Conservation (phyloP, 2,797 vertebrate species). For the Cottoperca gobio region DNA sequence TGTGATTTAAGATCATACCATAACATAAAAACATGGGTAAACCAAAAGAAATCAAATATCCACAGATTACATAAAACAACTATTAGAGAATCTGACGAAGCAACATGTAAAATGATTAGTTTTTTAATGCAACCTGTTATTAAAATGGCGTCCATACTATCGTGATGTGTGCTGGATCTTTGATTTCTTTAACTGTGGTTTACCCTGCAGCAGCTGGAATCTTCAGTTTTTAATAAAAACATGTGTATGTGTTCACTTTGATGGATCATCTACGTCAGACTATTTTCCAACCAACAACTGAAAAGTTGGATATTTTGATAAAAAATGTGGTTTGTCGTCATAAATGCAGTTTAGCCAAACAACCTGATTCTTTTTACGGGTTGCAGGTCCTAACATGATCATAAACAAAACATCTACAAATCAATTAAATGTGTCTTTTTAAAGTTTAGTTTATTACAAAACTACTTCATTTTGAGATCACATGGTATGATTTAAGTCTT, state of each 20-base stretch:
- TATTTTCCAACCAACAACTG: neutral
- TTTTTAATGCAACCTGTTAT: too few relatives aligned
- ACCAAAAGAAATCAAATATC: too few relatives aligned
- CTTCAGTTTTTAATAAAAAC: too few relatives aligned
- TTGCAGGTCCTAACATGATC: neutral
- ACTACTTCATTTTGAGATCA: neutral
- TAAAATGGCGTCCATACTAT: too few relatives aligned
- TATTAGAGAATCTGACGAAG: too few relatives aligned
- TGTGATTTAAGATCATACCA: neutral
- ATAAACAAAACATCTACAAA: neutral
- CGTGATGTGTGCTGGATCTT: too few relatives aligned
- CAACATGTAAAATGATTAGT: too few relatives aligned
- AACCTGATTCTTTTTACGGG: neutral
- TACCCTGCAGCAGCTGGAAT: too few relatives aligned
- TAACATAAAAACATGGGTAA: neutral
- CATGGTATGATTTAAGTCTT: neutral
- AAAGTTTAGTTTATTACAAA: neutral
- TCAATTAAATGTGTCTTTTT: neutral
- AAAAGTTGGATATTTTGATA: conserved; percentile 1
- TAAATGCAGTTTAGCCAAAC: neutral
- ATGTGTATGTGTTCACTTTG: neutral
- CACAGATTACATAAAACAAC: too few relatives aligned
- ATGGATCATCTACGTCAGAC: neutral
- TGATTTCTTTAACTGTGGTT: too few relatives aligned
- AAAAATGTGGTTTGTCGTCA: neutral